These are phyloP conservation scores for Nyctibius bracteatus DNA, from an alignment of 2,113 vertebrate genomes.

Conservation along the genomic window DNA sequence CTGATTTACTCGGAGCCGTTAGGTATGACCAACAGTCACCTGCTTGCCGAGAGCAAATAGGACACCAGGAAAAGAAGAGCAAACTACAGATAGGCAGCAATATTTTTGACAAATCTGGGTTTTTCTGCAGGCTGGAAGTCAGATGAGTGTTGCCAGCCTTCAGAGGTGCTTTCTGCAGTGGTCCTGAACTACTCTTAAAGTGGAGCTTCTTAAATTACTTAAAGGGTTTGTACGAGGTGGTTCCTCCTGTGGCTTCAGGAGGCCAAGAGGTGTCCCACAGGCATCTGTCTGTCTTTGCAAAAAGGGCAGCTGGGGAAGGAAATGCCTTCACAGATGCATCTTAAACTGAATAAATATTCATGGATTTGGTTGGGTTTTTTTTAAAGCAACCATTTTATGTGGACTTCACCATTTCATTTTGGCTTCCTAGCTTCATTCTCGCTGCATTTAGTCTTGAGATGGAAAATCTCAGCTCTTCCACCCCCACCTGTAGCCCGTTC, in stretches of 20 bases:
- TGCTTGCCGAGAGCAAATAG: conserved; percentile 14
- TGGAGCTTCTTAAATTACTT: conserved; percentile 3
- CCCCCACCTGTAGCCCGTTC: not conserved
- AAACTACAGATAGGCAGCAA: not conserved
- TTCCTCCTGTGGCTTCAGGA: not conserved
- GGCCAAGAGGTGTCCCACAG: not conserved
- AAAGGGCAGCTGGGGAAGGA: not conserved
- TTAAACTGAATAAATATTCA: not conserved
- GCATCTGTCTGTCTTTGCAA: not conserved
- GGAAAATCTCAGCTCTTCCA: not conserved
- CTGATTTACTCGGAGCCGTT: not conserved
- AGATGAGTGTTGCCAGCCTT: not conserved
- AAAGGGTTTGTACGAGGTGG: not conserved
- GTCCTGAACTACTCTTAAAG: not conserved
- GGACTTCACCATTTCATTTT: not conserved
- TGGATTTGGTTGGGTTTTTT: not conserved
- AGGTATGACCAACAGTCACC: conserved; percentile 56
- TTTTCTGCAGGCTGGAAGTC: not conserved
- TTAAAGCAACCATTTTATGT: not conserved
- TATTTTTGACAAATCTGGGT: not conserved
- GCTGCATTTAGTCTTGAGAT: not conserved
- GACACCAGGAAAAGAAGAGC: not conserved
- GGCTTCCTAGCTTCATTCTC: not conserved
- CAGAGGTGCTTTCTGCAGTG: not conserved
- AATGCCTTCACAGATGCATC: not conserved